These are phyloP conservation scores for Papilio gigon DNA, from an alignment of 2,888 invertebrate species.

Conservation along the genomic window DNA sequence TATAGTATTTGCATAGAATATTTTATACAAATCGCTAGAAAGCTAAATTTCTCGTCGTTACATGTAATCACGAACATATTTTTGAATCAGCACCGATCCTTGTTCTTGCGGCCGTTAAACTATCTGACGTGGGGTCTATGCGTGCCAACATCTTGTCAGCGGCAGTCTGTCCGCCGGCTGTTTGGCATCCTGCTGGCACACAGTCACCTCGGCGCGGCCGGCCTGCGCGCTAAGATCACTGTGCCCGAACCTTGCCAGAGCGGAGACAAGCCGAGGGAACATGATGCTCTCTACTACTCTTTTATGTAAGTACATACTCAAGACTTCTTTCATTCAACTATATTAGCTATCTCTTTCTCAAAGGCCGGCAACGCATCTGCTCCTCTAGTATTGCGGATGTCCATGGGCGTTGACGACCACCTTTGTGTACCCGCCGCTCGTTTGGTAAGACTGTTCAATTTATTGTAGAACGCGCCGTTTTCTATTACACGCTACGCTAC, in stretches of 20 bases:
- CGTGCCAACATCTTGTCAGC: conserved; percentile 74
- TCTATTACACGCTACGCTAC: no score
- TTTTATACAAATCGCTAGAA: no score
- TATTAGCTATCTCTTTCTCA: no score
- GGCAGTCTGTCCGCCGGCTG: conserved; percentile 61
- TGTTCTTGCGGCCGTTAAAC: conserved; percentile 62
- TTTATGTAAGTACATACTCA: conserved; percentile 66
- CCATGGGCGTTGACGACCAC: no score
- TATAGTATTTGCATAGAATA: no score
- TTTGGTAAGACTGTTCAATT: no score
- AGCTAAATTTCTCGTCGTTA: no score
- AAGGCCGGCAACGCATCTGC: no score
- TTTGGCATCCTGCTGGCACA: conserved; percentile 63
- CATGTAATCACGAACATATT: not conserved
- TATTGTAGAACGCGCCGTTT: no score
- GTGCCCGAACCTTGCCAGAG: conserved; percentile 64
- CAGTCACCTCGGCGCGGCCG: conserved; percentile 70
- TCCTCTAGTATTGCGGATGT: no score
- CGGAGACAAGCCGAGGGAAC: conserved; percentile 52
- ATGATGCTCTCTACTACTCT: conserved; percentile 59
- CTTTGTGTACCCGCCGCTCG: no score
- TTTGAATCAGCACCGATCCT: conserved; percentile 57
- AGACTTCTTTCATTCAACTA: no score
- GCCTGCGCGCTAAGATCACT: conserved; percentile 61
- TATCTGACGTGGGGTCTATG: conserved; percentile 81